phyloP scores from a whole-genome alignment of 2,797 vertebrate species.

The Trachops cirrhosus region DNA sequence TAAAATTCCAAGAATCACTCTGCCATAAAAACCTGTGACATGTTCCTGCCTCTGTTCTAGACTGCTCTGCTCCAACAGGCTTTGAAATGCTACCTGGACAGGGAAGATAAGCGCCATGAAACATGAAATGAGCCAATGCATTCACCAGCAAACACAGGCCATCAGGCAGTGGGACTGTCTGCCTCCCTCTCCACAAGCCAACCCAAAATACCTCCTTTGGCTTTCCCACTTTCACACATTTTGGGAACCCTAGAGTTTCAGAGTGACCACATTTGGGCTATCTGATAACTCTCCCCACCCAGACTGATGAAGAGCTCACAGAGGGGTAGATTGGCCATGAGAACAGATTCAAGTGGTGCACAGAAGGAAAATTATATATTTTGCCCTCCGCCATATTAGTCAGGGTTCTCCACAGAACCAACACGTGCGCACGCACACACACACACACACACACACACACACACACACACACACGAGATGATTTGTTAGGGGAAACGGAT shows the following conservation, averaged over 20 bases:
- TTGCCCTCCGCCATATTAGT: too few relatives aligned
- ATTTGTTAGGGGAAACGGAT: neutral
- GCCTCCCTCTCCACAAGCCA: neutral
- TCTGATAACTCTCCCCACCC: neutral
- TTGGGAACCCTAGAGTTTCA: neutral
- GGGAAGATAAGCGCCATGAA: neutral
- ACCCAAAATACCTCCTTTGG: neutral
- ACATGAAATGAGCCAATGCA: accelerated
- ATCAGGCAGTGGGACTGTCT: neutral
- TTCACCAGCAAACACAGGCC: neutral
- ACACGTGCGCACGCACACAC: too few relatives aligned
- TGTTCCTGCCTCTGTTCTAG: neutral
- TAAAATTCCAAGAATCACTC: slow-evolving; percentile 61
- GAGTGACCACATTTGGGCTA: neutral
- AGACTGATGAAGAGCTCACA: neutral
- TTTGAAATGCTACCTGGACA: slow-evolving; percentile 31
- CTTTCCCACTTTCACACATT: neutral
- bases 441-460: neutral
- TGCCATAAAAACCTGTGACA: slow-evolving; percentile 18
- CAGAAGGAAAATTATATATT: neutral
- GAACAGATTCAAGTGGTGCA: neutral
- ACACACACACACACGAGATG: too few relatives aligned
- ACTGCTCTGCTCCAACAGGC: neutral
- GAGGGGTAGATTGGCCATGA: neutral
- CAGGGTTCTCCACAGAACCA: neutral